These are phyloP conservation scores for Tapirus indicus DNA, from an alignment of 2,797 vertebrate genomes.

Conservation along the genomic window DNA sequence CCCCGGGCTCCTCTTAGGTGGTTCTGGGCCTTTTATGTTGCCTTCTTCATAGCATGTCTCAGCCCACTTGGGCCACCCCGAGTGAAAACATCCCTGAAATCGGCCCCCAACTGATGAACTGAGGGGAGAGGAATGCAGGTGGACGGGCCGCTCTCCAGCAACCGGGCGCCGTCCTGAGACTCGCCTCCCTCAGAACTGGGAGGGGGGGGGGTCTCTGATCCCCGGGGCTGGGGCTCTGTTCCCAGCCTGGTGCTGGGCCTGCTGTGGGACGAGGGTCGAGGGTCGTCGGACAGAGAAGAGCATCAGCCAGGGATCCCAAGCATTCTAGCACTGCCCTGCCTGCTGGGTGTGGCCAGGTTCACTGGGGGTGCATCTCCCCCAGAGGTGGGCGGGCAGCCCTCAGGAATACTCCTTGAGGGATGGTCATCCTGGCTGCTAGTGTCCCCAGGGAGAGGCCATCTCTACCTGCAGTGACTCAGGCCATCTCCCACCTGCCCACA, in stretches of 20 bases:
- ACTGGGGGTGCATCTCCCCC: neutral
- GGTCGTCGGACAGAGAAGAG: rapidly evolving
- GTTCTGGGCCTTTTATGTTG: rapidly evolving
- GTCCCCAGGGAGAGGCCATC: rapidly evolving
- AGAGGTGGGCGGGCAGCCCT: neutral
- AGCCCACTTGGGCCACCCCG: rapidly evolving
- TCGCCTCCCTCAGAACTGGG: neutral
- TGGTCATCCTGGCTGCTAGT: rapidly evolving
- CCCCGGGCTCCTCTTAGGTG: rapidly evolving
- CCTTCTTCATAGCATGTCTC: rapidly evolving
- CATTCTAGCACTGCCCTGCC: neutral
- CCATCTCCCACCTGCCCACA: conserved; percentile 46
- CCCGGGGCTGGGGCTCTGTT: too few relatives aligned
- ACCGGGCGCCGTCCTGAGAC: rapidly evolving
- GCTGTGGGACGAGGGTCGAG: neutral
- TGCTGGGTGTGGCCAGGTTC: neutral
- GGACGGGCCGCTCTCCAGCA: rapidly evolving
- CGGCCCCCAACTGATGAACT: neutral
- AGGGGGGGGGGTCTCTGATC: rapidly evolving
- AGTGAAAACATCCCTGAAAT: neutral
- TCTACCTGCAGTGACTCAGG: rapidly evolving
- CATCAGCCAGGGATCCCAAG: rapidly evolving
- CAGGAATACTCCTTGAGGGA: neutral
- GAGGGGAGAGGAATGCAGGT: neutral
- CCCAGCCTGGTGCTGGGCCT: neutral